Evolutionary conservation across 2,888 invertebrate genomes (phyloP).

Genomic region (Heliconius ismenius): DNA sequence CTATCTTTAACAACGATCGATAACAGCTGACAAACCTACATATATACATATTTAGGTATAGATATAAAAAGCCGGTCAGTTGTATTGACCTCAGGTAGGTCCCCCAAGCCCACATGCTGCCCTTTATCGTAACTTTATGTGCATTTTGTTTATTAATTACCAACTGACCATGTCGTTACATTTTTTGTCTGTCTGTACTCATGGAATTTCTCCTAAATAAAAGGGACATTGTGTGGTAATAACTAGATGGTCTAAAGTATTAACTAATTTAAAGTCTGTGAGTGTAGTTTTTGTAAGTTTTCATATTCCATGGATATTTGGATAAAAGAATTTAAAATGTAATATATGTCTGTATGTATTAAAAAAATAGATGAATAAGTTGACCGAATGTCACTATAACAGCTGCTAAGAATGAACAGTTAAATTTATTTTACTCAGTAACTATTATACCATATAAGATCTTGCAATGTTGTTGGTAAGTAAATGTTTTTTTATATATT

Average conservation of each 20-base stretch:
- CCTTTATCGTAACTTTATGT: conserved; percentile 43
- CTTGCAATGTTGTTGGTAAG: background rate
- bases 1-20: conserved; percentile 5
- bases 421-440: background rate
- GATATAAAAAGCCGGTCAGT: conserved; percentile 69
- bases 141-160: conserved; percentile 22
- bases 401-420: background rate
- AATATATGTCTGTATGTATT: background rate
- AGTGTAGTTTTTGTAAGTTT: too few species aligned
- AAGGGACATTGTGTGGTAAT: background rate
- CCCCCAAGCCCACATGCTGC: conserved; percentile 41
- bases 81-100: conserved; percentile 58
- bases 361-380: background rate
- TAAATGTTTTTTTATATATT: background rate
- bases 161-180: conserved; percentile 3
- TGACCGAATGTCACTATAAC: background rate
- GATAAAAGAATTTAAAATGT: background rate
- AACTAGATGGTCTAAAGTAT: background rate
- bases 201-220: background rate
- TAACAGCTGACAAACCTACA: conserved; percentile 30
- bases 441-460: conserved; percentile 2
- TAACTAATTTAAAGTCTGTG: too few species aligned
- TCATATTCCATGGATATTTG: background rate
- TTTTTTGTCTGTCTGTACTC: conserved; percentile 21
- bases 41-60: background rate